Base-by-base conservation (phyloP, 2,888 invertebrate species). In the Hyles lineata region DNA sequence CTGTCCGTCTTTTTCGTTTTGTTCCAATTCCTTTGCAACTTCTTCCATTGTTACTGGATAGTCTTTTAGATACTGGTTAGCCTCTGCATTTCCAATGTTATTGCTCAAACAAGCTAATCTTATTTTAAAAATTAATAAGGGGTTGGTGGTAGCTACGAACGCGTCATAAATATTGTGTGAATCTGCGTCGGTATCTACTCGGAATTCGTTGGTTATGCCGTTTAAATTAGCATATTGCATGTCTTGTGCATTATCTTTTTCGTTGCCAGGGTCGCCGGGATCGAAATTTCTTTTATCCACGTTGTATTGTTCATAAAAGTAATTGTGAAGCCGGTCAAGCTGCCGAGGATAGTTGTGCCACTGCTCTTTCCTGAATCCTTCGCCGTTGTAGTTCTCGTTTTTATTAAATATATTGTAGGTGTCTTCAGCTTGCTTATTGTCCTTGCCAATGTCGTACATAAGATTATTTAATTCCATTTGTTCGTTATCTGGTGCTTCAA, bases 281-380 rank as follows among this genome's bases (percentile, higher is more conserved):
- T 88, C 88, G 4, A 83, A 76, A 75, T 82, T 87, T 74, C 84
- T 83, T 76, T 87, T 87, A 71, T 84, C 82, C 60, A 80, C 70
- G 71, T 84, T 83, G 19, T 80, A 78, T 69, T 83, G 78, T 58
- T 85, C 80, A 60, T 83, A 83, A 1, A 85, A 75, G 72, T 85
- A 84, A 70, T 83, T 82, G 80, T 92, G 90, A 59, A 92, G 92
- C 69, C 92, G 90, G 78, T 93, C 91, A 70, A 93, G 79, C 74
- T 92, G 92, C 72, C 92, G 85, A 1, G 93, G 93, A 76, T 93
- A 93, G 79, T 92, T 92, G 74, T 91, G 92, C 93, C 92, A 92
- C 80, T 92, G 92, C 77, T 93, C 89, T 87, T 90, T 88, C 60
- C 90, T 83, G 74, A 87, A 90, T n/a, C 91, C 91, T 75, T 92